Percentiles rank a stretch among this genome's conserved stretches.
phyloP scores from a whole-genome alignment of 2,888 invertebrate species.

The Pheosia tremula region DNA sequence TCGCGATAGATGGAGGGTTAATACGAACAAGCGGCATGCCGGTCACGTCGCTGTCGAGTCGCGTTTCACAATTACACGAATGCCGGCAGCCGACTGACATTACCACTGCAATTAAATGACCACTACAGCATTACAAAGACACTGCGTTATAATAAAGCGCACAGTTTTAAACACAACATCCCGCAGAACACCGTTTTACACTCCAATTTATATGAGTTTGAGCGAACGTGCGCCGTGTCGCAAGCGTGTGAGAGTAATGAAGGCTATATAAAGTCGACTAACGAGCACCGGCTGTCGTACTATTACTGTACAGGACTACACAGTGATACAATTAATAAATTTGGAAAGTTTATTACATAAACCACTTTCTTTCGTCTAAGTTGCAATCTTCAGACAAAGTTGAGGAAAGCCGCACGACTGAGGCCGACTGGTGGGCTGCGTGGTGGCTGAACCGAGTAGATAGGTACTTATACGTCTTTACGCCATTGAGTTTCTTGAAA shows the following conservation, averaged over 20 bases:
- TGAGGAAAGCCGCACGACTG: neutral
- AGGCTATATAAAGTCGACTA: conserved; percentile 32
- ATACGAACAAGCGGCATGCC: conserved; percentile 44
- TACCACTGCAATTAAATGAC: conserved; percentile 55
- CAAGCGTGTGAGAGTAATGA: conserved; percentile 35
- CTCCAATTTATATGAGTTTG: conserved; percentile 15
- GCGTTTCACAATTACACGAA: conserved; percentile 48
- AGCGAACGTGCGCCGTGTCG: conserved; percentile 17
- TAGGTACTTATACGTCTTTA: neutral
- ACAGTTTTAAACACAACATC: conserved; percentile 26
- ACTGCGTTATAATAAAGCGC: conserved; percentile 22
- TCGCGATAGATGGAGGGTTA: conserved; percentile 36
- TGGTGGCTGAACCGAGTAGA: neutral
- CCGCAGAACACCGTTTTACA: conserved; percentile 15
- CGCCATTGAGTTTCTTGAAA: neutral
- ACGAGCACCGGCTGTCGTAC: neutral
- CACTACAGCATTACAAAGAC: conserved; percentile 38
- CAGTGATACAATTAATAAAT: too few species aligned
- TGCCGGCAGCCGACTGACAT: conserved; percentile 39
- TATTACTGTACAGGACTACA: too few species aligned
- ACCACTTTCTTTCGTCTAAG: neutral
- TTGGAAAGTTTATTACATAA: too few species aligned
- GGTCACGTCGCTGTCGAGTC: conserved; percentile 56
- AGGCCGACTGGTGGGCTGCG: neutral
- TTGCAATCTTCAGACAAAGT: neutral